Conservation (phyloP, 2,113 vertebrate genomes). For the Laticauda colubrina region DNA sequence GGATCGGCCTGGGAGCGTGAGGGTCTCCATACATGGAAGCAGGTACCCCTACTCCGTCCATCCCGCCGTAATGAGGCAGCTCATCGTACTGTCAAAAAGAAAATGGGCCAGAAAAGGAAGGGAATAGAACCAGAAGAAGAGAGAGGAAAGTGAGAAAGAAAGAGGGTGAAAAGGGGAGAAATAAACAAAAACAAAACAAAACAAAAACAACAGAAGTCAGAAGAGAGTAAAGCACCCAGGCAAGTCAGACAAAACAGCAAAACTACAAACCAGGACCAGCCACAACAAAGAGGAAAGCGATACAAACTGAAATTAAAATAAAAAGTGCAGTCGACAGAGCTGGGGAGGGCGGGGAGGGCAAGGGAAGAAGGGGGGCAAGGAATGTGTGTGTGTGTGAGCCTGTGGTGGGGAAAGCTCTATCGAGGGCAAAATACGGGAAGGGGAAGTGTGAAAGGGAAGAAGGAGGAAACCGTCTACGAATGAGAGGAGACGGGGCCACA, state of each 20-base stretch:
- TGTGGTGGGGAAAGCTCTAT: slow-evolving; percentile 44
- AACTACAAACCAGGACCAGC: slow-evolving; percentile 55
- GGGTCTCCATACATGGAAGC: slow-evolving; percentile 99
- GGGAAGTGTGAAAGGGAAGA: slow-evolving; percentile 55
- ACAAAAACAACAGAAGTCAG: slow-evolving; percentile 72
- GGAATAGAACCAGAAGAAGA: not conserved
- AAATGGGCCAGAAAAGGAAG: slow-evolving; percentile 60
- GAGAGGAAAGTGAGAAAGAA: not conserved
- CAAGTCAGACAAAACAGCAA: slow-evolving; percentile 64
- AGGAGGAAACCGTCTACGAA: slow-evolving; percentile 57
- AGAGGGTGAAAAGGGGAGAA: not conserved
- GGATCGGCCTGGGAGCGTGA: slow-evolving; percentile 95
- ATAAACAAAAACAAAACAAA: slow-evolving; percentile 51
- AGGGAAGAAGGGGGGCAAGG: slow-evolving; percentile 37
- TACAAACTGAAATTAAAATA: slow-evolving; percentile 58
- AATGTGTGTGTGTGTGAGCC: slow-evolving; percentile 29
- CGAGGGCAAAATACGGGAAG: slow-evolving; percentile 55
- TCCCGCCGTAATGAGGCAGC: slow-evolving; percentile 98
- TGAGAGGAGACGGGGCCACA: slow-evolving; percentile 56
- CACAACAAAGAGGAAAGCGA: slow-evolving; percentile 55
- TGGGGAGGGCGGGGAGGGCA: slow-evolving; percentile 22
- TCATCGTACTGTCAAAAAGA: slow-evolving; percentile 93
- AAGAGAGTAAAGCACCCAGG: slow-evolving; percentile 66
- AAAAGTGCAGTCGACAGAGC: slow-evolving; percentile 51
- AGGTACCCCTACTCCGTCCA: slow-evolving; percentile 96